Conservation (phyloP, 2,888 invertebrate genomes). For the Sesia apiformis region DNA sequence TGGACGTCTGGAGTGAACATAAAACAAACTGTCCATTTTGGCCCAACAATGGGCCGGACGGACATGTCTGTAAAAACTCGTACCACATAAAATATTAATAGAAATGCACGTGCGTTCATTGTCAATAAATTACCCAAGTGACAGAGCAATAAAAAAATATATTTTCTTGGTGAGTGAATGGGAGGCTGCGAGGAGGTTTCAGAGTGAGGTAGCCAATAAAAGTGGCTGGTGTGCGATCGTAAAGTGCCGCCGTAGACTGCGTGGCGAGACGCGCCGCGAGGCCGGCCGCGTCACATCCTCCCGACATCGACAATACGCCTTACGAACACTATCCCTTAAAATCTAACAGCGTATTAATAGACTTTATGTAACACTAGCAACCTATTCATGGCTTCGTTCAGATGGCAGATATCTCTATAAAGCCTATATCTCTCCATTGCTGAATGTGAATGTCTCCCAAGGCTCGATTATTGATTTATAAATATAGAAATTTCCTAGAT, state of each 20-base stretch:
- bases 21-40: constrained; percentile 52
- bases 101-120: constrained; percentile 74
- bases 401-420: too few species aligned
- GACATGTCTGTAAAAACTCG: constrained; percentile 53
- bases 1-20: constrained; percentile 38
- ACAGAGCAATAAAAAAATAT: constrained; percentile 72
- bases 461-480: too few species aligned
- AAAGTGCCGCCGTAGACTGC: constrained; percentile 68
- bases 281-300: background rate
- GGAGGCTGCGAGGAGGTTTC: constrained; percentile 67
- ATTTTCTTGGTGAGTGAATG: constrained; percentile 70
- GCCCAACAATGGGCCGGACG: constrained; percentile 47
- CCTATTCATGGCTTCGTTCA: too few species aligned
- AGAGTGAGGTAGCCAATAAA: constrained; percentile 72
- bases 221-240: constrained; percentile 66
- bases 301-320: background rate
- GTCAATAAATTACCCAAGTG: constrained; percentile 73
- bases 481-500: too few species aligned
- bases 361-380: too few species aligned
- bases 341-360: too few species aligned
- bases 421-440: too few species aligned
- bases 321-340: too few species aligned
- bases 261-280: constrained; percentile 51
- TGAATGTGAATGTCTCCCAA: too few species aligned
- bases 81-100: constrained; percentile 73